phyloP scores from a whole-genome alignment of 1,140 invertebrate species.

The Danaus melanippus region DNA sequence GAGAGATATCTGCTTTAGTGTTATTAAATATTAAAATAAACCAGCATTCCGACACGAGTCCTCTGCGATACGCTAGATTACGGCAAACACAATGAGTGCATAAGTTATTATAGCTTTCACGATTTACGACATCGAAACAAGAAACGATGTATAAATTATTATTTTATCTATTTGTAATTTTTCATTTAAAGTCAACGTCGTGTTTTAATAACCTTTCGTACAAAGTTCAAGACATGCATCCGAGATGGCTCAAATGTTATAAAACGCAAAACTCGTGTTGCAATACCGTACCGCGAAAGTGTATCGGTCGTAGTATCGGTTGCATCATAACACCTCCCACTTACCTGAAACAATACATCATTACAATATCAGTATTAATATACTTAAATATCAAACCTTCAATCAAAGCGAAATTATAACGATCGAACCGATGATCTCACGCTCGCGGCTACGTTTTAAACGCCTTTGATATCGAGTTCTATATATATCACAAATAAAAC shows the following conservation, averaged over 20 bases:
- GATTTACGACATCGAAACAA: conserved; percentile 56
- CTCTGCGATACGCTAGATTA: conserved; percentile 62
- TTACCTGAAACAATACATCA: conserved; percentile 70
- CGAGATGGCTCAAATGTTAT: conserved; percentile 28
- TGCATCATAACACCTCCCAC: conserved; percentile 44
- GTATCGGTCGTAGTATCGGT: conserved; percentile 49
- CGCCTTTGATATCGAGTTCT: no score
- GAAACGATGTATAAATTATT: conserved; percentile 49
- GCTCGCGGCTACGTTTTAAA: no score
- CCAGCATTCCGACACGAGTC: conserved; percentile 64
- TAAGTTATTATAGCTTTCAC: conserved; percentile 40
- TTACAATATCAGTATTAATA: conserved; percentile 60
- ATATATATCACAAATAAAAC: neutral
- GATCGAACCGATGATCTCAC: no score
- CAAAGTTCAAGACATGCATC: conserved; percentile 28
- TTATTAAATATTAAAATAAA: conserved; percentile 73
- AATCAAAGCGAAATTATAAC: conserved; percentile 11
- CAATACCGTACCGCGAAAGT: conserved; percentile 44
- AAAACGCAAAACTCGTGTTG: conserved; percentile 50
- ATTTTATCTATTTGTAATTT: neutral
- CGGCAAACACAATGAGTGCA: conserved; percentile 59
- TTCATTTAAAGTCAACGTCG: conserved; percentile 4
- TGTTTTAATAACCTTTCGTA: conserved; percentile 34
- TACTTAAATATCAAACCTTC: conserved; percentile 17
- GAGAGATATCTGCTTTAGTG: conserved; percentile 59